Base-by-base conservation (phyloP, 2,888 invertebrate genomes). In the Eupithecia centaureata region DNA sequence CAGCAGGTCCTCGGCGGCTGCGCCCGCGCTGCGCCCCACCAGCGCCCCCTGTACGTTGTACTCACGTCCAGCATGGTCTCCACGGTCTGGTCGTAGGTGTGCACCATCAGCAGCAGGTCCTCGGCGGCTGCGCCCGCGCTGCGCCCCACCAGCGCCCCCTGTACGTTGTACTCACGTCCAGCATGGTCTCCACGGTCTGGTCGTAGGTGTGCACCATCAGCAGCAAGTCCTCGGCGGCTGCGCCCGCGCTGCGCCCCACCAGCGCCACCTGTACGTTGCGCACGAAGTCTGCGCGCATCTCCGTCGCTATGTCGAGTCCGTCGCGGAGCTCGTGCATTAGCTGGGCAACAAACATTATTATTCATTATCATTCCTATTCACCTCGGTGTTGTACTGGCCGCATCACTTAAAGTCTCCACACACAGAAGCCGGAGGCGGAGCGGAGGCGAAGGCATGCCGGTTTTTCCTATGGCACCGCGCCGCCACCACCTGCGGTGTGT, bases 321-420 rank as follows among this genome's bases (percentile, higher is more conserved):
- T 99, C 98, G 71, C 98, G 97, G 73, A 98, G 94, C 89, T 99
- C 99, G 82, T 96, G 95, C 92, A 98, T 97, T 61, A 98, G 86
- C 95, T 96, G 90, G 0, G n/a, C n/a, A n/a, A n/a, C n/a, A n/a
- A 15, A 35, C 22, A 59, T 10, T 2, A 15, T n/a, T n/a, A n/a
- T n/a, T n/a, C n/a, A n/a, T n/a, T n/a, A n/a, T n/a, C n/a, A n/a
- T n/a, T n/a, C n/a, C n/a, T n/a, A n/a, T n/a, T n/a, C n/a, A n/a
- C n/a, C n/a, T n/a, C n/a, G n/a, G n/a, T n/a, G n/a, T n/a, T n/a
- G n/a, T n/a, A n/a, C n/a, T n/a, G n/a, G n/a, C n/a, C n/a, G n/a
- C n/a, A n/a, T n/a, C n/a, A n/a, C n/a, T n/a, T n/a, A n/a, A n/a
- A n/a, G n/a, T n/a, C n/a, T n/a, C n/a, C n/a, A n/a, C n/a, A n/a